Evolutionary conservation across 2,888 invertebrate species (phyloP).

Genomic region (Acholoe squamosa): DNA sequence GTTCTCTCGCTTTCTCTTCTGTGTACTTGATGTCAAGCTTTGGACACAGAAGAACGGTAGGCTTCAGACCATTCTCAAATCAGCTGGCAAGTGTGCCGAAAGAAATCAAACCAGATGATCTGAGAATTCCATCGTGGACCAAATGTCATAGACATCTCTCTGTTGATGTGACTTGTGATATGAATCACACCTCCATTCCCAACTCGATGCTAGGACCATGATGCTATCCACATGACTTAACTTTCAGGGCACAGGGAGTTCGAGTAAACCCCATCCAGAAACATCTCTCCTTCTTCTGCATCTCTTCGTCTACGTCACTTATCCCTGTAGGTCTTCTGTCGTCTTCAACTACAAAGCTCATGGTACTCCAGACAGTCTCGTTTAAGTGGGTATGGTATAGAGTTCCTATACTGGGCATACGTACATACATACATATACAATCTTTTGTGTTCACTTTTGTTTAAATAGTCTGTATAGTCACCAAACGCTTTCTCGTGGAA

Average conservation of each 20-base stretch:
- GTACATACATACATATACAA: conserved; percentile 18
- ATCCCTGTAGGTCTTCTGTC: background rate
- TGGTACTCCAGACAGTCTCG: conserved; percentile 19
- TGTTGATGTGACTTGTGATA: background rate
- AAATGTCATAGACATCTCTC: background rate
- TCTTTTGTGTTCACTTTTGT: conserved; percentile 12
- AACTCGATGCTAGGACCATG: too few species aligned
- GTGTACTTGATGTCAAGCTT: background rate
- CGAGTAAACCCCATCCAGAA: too few species aligned
- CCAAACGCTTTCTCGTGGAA: conserved; percentile 50
- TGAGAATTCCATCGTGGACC: conserved; percentile 16
- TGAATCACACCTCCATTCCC: background rate
- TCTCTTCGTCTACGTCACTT: too few species aligned
- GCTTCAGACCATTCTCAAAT: conserved; percentile 43
- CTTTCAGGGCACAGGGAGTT: background rate
- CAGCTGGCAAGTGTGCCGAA: conserved; percentile 59
- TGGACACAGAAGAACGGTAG: background rate
- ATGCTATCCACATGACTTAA: background rate
- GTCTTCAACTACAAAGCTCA: conserved; percentile 25
- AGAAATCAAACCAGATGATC: conserved; percentile 55
- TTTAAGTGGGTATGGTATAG: background rate
- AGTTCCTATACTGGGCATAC: conserved; percentile 20
- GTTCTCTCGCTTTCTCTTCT: background rate
- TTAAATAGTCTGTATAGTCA: background rate
- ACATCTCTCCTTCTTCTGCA: too few species aligned